phyloP scores from a whole-genome alignment of 2,888 invertebrate genomes.

The Drosophila nr. perissopoda region DNA sequence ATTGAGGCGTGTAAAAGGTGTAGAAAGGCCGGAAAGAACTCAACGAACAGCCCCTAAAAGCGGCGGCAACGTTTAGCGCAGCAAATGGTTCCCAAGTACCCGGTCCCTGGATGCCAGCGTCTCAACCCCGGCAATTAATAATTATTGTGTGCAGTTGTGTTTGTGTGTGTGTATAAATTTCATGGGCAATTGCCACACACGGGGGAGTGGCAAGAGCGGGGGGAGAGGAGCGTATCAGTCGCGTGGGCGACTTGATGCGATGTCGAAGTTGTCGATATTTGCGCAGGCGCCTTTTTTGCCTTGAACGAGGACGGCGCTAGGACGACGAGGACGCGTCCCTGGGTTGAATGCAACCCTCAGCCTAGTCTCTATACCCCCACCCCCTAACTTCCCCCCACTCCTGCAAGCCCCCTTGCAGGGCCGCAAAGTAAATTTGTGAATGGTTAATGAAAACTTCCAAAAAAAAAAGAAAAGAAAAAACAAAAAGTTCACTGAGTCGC shows the following conservation, averaged over 20 bases:
- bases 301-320: conserved; percentile 43
- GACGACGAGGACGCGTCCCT: conserved; percentile 56
- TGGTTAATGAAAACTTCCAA: conserved; percentile 81
- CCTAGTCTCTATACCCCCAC: not conserved
- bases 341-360: conserved; percentile 25
- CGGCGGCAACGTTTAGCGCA: conserved; percentile 5
- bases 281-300: conserved; percentile 64
- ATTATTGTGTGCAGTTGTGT: conserved; percentile 70
- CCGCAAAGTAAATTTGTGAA: conserved; percentile 82
- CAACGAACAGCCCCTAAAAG: conserved; percentile 33
- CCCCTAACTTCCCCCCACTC: not conserved
- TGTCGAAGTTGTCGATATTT: conserved; percentile 14
- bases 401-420: conserved; percentile 18
- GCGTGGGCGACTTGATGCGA: conserved; percentile 60
- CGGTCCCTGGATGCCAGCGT: conserved; percentile 1
- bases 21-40: conserved; percentile 73
- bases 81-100: conserved; percentile 10
- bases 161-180: conserved; percentile 74
- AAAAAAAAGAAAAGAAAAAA: conserved; percentile 34
- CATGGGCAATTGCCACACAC: conserved; percentile 79
- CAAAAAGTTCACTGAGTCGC: conserved; percentile 23
- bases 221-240: conserved; percentile 28
- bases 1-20: conserved; percentile 82
- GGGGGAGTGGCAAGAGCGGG: not conserved
- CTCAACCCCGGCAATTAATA: conserved; percentile 72